Percentiles rank a stretch among this genome's conserved stretches.
phyloP scores from a whole-genome alignment of 2,888 invertebrate genomes.

The Tetranychus piercei region DNA sequence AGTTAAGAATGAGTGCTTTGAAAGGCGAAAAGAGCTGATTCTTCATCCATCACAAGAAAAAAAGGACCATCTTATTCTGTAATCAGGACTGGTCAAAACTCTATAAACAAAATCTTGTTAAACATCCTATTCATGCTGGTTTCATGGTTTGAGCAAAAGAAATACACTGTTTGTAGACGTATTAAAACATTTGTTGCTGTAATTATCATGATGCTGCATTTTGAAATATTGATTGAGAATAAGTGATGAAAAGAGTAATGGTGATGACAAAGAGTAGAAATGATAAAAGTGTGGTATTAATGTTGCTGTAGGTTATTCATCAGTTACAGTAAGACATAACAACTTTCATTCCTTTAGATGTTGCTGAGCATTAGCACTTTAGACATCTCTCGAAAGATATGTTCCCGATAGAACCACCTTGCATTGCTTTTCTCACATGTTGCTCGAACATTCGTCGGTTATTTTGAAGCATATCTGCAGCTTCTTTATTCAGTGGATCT shows the following conservation, averaged over 20 bases:
- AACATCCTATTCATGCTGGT: background rate
- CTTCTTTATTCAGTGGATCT: slow-evolving; percentile 10
- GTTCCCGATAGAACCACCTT: slow-evolving; percentile 82
- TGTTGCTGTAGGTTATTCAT: too few species aligned
- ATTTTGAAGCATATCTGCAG: slow-evolving; percentile 71
- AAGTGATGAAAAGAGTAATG: too few species aligned
- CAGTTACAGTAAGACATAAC: background rate
- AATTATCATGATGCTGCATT: too few species aligned
- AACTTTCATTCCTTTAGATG: background rate
- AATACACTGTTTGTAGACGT: too few species aligned
- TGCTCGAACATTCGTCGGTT: slow-evolving; percentile 84
- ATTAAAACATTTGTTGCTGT: too few species aligned
- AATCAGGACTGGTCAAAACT: background rate
- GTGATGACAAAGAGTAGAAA: too few species aligned
- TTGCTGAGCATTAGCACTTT: slow-evolving; percentile 22
- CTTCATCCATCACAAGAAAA: background rate
- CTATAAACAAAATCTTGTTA: background rate
- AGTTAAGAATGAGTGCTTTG: slow-evolving; percentile 30
- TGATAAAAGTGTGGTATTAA: too few species aligned
- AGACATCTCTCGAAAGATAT: slow-evolving; percentile 88
- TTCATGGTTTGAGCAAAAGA: too few species aligned
- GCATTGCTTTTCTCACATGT: slow-evolving; percentile 68
- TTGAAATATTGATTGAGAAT: too few species aligned
- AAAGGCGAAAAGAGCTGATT: slow-evolving; percentile 15
- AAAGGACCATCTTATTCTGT: slow-evolving; percentile 4